Conservation (phyloP, 2,113 vertebrate species). For the Calypte anna region DNA sequence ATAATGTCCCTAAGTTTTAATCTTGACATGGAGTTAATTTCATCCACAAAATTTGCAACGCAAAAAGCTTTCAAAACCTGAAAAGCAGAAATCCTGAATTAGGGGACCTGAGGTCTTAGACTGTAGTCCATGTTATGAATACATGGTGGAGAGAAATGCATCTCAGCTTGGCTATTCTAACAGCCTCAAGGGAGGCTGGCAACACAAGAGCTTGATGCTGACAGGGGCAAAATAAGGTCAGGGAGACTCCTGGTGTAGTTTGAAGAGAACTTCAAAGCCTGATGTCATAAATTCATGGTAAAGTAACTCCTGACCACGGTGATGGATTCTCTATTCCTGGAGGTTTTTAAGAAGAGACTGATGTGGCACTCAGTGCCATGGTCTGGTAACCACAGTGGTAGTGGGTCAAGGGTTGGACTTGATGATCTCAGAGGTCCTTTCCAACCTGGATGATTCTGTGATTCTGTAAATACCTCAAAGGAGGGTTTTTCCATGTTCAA, state of each 20-base stretch:
- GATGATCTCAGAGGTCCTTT: too few species aligned
- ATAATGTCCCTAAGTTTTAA: background rate
- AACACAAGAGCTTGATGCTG: background rate
- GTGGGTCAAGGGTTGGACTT: too few species aligned
- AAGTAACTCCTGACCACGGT: too few species aligned
- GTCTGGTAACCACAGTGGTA: too few species aligned
- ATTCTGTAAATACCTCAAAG: background rate
- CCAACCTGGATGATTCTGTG: too few species aligned
- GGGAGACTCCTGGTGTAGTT: background rate
- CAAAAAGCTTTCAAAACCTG: background rate
- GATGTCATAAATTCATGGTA: background rate
- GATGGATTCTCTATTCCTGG: too few species aligned
- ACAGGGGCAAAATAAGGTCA: background rate
- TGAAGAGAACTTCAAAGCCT: background rate
- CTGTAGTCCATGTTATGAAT: background rate
- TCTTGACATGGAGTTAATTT: background rate
- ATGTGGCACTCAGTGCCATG: too few species aligned
- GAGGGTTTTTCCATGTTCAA: background rate
- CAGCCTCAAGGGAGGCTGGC: background rate
- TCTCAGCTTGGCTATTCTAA: background rate
- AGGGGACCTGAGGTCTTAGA: background rate
- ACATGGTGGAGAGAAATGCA: background rate
- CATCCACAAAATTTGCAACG: background rate
- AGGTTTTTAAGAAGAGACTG: too few species aligned
- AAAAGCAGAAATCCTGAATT: background rate